Evolutionary conservation across 2,797 vertebrate species (phyloP).

Genomic region (Poeciliopsis presidionis): DNA sequence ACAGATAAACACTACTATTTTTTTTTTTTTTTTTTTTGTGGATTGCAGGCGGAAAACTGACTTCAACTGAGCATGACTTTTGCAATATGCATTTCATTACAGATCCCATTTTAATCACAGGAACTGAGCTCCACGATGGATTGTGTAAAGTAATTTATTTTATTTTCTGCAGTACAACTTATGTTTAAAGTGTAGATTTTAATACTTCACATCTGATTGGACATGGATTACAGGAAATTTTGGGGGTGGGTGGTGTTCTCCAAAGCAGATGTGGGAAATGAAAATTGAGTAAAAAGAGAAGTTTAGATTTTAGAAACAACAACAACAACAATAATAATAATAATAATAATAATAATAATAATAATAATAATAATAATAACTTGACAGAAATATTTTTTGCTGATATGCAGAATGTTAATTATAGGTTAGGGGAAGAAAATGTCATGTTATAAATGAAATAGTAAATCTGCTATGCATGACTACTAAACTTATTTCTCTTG

Average conservation of each 20-base stretch:
- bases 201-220: background rate
- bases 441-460: background rate
- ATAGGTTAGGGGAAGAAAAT: background rate
- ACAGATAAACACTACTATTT: background rate
- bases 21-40: background rate
- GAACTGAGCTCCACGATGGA: background rate
- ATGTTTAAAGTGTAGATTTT: background rate
- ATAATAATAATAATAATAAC: background rate
- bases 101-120: constrained; percentile 6
- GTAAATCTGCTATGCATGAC: background rate
- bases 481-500: no score
- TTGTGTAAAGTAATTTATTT: background rate
- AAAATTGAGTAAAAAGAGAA: background rate
- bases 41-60: constrained; percentile 6
- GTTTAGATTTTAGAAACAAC: background rate
- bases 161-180: background rate
- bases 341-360: no score
- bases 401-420: background rate
- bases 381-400: background rate
- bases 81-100: background rate
- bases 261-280: background rate
- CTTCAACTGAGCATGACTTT: constrained; percentile 1
- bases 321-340: no score
- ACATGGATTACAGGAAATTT: background rate
- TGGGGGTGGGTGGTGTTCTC: background rate